A percentile compares a stretch with the other conserved stretches of the same genome.
Evolutionary conservation across 2,113 vertebrate species (phyloP).

Genomic region (Macquaria australasica): DNA sequence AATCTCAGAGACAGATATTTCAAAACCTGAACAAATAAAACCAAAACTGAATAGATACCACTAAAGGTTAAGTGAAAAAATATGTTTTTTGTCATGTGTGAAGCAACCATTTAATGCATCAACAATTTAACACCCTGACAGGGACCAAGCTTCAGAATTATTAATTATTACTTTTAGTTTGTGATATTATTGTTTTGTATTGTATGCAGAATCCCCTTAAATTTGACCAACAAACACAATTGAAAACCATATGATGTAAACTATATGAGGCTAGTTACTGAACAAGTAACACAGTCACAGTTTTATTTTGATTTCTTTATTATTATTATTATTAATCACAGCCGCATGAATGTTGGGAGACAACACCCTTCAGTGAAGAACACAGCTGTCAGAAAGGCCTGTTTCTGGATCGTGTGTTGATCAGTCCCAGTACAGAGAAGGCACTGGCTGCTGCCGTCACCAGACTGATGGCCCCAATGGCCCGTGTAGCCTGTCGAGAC

Average conservation of each 20-base stretch:
- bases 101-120: neutral
- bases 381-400: constrained; percentile 83
- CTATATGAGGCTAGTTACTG: neutral
- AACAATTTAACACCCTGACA: neutral
- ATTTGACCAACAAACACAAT: neutral
- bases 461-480: constrained; percentile 87
- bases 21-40: neutral
- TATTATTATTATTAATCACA: constrained; percentile 11
- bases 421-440: constrained; percentile 89
- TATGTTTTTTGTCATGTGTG: neutral
- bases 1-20: neutral
- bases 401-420: constrained; percentile 87
- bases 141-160: neutral
- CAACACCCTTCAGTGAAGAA: constrained; percentile 36
- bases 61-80: neutral
- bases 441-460: constrained; percentile 87
- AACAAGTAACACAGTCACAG: constrained; percentile 15
- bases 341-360: constrained; percentile 42
- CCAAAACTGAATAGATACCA: too few species aligned
- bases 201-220: neutral
- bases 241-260: neutral
- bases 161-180: neutral
- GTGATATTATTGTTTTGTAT: neutral
- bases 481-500: constrained; percentile 87
- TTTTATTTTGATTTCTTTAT: constrained; percentile 34